Evolutionary conservation across 1,140 invertebrate species (phyloP).

Genomic region (Bradysia coprophila): DNA sequence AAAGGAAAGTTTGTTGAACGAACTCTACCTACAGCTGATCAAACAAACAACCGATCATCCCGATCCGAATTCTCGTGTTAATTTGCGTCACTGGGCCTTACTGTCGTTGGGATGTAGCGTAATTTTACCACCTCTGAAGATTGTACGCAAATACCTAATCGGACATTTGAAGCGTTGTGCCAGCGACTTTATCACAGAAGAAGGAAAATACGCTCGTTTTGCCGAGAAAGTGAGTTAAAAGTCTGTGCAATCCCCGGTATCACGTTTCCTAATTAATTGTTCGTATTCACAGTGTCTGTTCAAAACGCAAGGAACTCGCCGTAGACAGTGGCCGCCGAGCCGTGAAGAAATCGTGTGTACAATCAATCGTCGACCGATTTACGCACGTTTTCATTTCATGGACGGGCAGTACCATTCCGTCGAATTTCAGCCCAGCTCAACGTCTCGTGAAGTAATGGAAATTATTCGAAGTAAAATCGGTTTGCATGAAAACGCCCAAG

Average conservation of each 20-base stretch:
- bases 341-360: slow-evolving; percentile 86
- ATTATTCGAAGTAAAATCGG: slow-evolving; percentile 87
- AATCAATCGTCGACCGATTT: slow-evolving; percentile 74
- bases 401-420: slow-evolving; percentile 89
- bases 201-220: slow-evolving; percentile 86
- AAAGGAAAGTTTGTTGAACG: slow-evolving; percentile 71
- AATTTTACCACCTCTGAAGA: slow-evolving; percentile 64
- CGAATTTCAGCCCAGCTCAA: slow-evolving; percentile 87
- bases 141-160: slow-evolving; percentile 73
- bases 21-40: slow-evolving; percentile 83
- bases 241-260: neutral
- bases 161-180: slow-evolving; percentile 77
- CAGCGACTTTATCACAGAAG: slow-evolving; percentile 76
- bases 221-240: slow-evolving; percentile 55
- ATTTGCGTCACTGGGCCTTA: slow-evolving; percentile 81
- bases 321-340: slow-evolving; percentile 81
- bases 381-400: slow-evolving; percentile 82
- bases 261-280: neutral
- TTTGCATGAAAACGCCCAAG: slow-evolving; percentile 56
- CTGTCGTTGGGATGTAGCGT: slow-evolving; percentile 76
- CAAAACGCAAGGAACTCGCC: slow-evolving; percentile 44
- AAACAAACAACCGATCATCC: slow-evolving; percentile 83
- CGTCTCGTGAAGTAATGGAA: slow-evolving; percentile 75
- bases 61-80: slow-evolving; percentile 76
- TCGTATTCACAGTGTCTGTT: slow-evolving; percentile 12